These are phyloP conservation scores for Cephus rjabovi DNA, from an alignment of 2,888 invertebrate species.

Conservation along the genomic window DNA sequence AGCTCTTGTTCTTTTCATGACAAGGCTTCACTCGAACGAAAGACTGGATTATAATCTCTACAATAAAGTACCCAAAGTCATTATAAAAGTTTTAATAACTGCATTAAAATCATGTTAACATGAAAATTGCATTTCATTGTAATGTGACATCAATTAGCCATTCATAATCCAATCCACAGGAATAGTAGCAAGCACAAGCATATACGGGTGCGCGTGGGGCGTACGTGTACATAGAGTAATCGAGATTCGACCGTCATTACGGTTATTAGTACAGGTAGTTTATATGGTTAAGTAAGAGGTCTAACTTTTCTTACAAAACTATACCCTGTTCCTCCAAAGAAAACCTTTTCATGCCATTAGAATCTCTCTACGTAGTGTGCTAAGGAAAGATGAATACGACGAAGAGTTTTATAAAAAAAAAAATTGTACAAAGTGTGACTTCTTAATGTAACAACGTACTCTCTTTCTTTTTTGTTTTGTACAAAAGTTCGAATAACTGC, in stretches of 20 bases:
- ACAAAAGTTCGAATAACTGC: neutral
- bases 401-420: constrained; percentile 13
- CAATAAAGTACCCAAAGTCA: constrained; percentile 5
- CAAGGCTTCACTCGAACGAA: neutral
- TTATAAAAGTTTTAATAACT: constrained; percentile 1
- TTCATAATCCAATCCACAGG: neutral
- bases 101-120: neutral
- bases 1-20: neutral
- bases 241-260: neutral
- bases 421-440: constrained; percentile 24
- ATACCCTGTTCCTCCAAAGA: constrained; percentile 6
- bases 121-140: neutral
- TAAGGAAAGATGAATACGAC: neutral
- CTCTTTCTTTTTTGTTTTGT: neutral
- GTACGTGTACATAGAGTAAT: neutral
- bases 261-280: constrained; percentile 2
- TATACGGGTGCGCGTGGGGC: neutral
- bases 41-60: constrained; percentile 8
- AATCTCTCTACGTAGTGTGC: constrained; percentile 2
- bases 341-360: constrained; percentile 5
- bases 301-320: neutral
- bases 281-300: neutral
- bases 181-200: neutral
- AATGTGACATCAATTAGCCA: neutral
- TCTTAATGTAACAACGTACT: constrained; percentile 5